Percentiles rank a stretch among this genome's conserved stretches.
These are phyloP conservation scores for Heliornis fulica DNA, from an alignment of 2,113 vertebrate species.

Conservation along the genomic window DNA sequence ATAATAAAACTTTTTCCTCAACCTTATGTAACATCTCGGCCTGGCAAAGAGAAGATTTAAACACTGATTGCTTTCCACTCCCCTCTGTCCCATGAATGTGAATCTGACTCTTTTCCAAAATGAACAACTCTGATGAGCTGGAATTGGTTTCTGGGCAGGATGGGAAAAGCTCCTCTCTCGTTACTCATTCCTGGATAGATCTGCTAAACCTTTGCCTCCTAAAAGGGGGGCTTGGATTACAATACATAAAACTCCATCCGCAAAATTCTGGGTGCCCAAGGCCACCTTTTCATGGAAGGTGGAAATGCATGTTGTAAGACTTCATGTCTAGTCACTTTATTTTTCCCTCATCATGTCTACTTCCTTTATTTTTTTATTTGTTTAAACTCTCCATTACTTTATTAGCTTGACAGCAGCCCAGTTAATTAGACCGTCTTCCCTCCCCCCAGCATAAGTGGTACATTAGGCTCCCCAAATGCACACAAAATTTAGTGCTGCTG, in stretches of 20 bases:
- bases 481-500: conserved; percentile 75
- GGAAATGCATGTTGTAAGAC: conserved; percentile 32
- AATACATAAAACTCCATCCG: background rate
- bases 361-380: conserved; percentile 67
- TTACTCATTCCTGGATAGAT: conserved; percentile 64
- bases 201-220: conserved; percentile 38
- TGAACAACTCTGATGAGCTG: conserved; percentile 68
- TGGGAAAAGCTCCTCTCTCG: conserved; percentile 58
- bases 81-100: conserved; percentile 50
- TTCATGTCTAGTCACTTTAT: conserved; percentile 55
- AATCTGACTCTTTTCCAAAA: conserved; percentile 62
- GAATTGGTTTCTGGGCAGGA: conserved; percentile 65
- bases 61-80: conserved; percentile 67
- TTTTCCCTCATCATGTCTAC: conserved; percentile 54
- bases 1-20: conserved; percentile 69
- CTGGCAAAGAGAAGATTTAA: conserved; percentile 63
- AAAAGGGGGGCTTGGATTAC: background rate
- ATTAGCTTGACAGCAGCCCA: conserved; percentile 74
- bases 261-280: conserved; percentile 21
- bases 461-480: conserved; percentile 67
- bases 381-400: conserved; percentile 76
- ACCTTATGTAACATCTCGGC: conserved; percentile 58
- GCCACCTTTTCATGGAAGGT: conserved; percentile 5
- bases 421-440: conserved; percentile 73
- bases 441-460: conserved; percentile 55